Conservation (phyloP, 1,140 invertebrate genomes). For the Orchesella cincta region DNA sequence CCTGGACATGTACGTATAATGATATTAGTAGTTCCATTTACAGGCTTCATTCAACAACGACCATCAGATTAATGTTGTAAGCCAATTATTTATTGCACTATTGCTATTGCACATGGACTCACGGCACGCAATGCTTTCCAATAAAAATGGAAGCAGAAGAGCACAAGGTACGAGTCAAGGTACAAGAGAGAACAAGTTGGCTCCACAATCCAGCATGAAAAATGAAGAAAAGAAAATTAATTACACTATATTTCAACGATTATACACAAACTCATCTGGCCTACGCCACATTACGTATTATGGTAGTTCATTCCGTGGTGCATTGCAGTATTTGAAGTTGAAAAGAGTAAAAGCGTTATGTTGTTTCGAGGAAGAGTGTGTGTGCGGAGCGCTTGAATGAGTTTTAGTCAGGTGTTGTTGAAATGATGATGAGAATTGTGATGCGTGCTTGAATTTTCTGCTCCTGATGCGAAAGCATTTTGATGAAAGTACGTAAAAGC, state of each 20-base stretch:
- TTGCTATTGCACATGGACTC: not conserved
- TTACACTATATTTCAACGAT: constrained; percentile 3
- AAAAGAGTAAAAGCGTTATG: too few relatives aligned
- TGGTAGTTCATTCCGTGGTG: not conserved
- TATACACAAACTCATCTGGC: too few relatives aligned
- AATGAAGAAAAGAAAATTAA: constrained; percentile 12
- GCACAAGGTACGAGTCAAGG: not conserved
- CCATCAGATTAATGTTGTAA: constrained; percentile 4
- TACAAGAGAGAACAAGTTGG: not conserved
- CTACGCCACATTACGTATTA: too few relatives aligned
- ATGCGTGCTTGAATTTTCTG: too few relatives aligned
- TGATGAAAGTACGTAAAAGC: too few relatives aligned
- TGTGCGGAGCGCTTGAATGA: too few relatives aligned
- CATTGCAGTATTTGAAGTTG: not conserved
- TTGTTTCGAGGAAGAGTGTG: too few relatives aligned
- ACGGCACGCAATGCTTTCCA: not conserved
- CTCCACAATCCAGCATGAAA: not conserved
- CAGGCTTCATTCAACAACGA: too few relatives aligned
- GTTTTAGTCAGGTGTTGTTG: not conserved
- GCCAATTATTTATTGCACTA: constrained; percentile 13
- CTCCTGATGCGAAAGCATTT: too few relatives aligned
- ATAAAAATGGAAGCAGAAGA: not conserved
- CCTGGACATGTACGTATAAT: not conserved
- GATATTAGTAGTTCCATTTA: not conserved
- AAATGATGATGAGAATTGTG: too few relatives aligned